These are phyloP conservation scores for Caloenas nicobarica DNA, from an alignment of 2,113 vertebrate genomes.

Conservation along the genomic window DNA sequence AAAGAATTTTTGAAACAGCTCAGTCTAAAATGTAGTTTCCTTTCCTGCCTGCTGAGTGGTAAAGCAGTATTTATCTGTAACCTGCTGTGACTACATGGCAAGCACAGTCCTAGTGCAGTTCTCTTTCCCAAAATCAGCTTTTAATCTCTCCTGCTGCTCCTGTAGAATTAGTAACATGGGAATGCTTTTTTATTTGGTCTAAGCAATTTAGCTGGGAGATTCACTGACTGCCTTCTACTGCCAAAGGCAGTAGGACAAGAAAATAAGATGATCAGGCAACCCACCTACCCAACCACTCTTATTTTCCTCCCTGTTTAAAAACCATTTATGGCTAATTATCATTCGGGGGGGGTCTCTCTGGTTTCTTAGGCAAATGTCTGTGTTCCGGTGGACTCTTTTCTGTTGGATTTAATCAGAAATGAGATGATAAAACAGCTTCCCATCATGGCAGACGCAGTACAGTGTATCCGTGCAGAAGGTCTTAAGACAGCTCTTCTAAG, in stretches of 20 bases:
- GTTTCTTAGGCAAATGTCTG: constrained; percentile 64
- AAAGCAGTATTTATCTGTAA: not conserved
- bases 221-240: not conserved
- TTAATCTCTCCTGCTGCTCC: not conserved
- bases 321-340: not conserved
- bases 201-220: not conserved
- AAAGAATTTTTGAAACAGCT: not conserved
- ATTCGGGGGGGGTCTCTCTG: not conserved
- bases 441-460: constrained; percentile 78
- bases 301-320: not conserved
- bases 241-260: not conserved
- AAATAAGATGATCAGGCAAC: not conserved
- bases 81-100: not conserved
- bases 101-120: not conserved
- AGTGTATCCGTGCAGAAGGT: constrained; percentile 74
- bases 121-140: not conserved
- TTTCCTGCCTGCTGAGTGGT: not conserved
- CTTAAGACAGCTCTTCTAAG: constrained; percentile 80
- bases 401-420: constrained; percentile 69
- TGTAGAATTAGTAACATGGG: not conserved
- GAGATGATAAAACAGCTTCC: constrained; percentile 70
- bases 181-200: not conserved
- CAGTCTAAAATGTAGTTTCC: not conserved
- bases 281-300: not conserved
- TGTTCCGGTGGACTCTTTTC: constrained; percentile 74